Evolutionary conservation across 64 coral and sea anemone genomes (phyloP).

Genomic region (Platygyra sinensis): DNA sequence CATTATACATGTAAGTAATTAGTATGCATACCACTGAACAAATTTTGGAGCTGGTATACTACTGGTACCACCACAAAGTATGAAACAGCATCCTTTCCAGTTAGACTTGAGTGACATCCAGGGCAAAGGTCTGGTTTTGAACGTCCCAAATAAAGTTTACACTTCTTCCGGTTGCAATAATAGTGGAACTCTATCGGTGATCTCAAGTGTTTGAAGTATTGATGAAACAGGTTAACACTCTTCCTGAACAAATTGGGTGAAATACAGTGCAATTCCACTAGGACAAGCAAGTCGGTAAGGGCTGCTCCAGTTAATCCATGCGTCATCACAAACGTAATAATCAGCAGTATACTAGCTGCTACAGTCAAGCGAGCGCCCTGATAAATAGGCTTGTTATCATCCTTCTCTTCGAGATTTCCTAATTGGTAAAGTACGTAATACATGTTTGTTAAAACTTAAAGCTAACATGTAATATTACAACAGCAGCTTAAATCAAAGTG

Average conservation of each 20-base stretch:
- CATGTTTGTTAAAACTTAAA: too few species aligned
- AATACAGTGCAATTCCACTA: conserved; percentile 32
- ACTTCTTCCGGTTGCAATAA: conserved; percentile 9
- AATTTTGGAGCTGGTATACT: conserved; percentile 19
- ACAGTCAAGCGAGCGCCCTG: conserved; percentile 5
- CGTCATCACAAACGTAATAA: conserved; percentile 34
- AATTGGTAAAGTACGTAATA: too few species aligned
- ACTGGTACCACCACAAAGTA: conserved; percentile 29
- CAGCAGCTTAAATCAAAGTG: too few species aligned
- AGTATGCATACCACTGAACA: conserved; percentile 35
- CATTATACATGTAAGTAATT: neutral
- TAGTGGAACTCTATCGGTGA: conserved; percentile 27
- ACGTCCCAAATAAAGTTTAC: neutral
- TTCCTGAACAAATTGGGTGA: conserved; percentile 39
- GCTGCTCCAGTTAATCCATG: conserved; percentile 32
- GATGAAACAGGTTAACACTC: conserved; percentile 4
- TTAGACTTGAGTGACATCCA: neutral
- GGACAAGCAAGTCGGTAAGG: conserved; percentile 28
- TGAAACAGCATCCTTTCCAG: conserved; percentile 11
- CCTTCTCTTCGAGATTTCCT: too few species aligned
- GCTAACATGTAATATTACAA: too few species aligned
- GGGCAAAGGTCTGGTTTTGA: conserved; percentile 14
- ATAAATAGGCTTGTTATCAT: too few species aligned
- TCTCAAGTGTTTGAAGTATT: conserved; percentile 3
- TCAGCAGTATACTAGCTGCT: conserved; percentile 24